Base-by-base conservation (phyloP, 1,140 invertebrate genomes). In the Brachionus paranguensis region DNA sequence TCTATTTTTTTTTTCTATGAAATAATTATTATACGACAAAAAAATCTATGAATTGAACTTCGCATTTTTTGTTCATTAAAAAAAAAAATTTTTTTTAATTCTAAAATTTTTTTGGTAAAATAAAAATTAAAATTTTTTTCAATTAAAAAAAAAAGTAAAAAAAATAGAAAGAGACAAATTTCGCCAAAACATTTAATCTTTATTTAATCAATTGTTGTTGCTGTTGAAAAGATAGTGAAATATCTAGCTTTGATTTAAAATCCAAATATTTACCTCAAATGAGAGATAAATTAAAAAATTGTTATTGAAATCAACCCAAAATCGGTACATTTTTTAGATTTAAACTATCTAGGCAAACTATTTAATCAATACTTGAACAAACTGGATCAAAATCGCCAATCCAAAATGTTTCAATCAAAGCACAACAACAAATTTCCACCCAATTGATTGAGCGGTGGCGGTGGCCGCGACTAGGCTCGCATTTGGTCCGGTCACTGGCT, bases 181-280 rank as follows among this genome's bases (percentile, higher is more conserved):
- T 24, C 24, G 0, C 24, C 24, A 24, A 24, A 24, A 24, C 33
- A 37, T 37, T 72, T 72, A 45, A 72, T 72, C 68, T 72, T 41
- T 72, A 20, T 45, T 72, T 72, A 72, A 72, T 72, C 41, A 41
- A 72, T 17, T 43, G 29, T 33, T 72, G 6, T 72, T 43, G 12
- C 17, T 17, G 41, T n/a, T 37, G 33, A 45, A 43, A 68, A 68
- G 27, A 68, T 68, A 68, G 29, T 33, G 11, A 68, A 37, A 33
- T 68, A 68, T 68, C 33, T 14, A 68, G 43, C 68, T 72, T 72
- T 72, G 68, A 72, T 72, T 72, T 72, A 11, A 43, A 41, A 41
- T 72, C 43, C 68, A 72, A 72, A 72, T 72, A 72, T 72, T 72
- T 72, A 72, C 68, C 37, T 72, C n/a, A 24, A 17, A 72, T 8